Evolutionary conservation across 1,140 invertebrate species (phyloP), one percentile per base, ranked within the genome.

Genomic region (Zophobas atratus): DNA sequence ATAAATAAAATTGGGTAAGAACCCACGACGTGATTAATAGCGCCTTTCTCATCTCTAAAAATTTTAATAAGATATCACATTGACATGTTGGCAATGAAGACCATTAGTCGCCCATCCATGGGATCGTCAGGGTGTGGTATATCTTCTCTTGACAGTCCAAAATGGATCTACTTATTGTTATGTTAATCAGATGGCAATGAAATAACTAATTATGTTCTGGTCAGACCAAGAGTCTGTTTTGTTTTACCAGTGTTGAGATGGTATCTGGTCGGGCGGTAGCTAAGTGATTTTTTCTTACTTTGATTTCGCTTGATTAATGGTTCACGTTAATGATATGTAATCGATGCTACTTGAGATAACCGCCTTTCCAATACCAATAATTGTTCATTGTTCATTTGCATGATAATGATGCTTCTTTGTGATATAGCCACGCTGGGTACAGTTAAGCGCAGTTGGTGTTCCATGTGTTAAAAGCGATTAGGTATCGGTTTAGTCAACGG

Each of bases 161-260:
- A 77, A 77, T 77, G 63, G 63, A 77, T 77, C 75, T 71, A 70
- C 67, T 63, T 77, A 77, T 77, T 77, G 63, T 77, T 77, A 77
- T 77, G 75, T 71, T 77, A 77, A 77, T 77, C 75, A 77, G 75
- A 77, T 77, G 67, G 63, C 56, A 77, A 77, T 77, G 60, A 75
- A 76, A 76, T 76, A 76, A 76, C 74, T 76, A 76, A 77, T 77
- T 70, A 77, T 77, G 48, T 71, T 77, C 39, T 55, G 63, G 48
- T 77, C 55, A 55, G 51, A 63, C 57, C 6, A 32, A 63, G 67
- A 60, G 63, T 56, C 38, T 77, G 53, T 63, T 77, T 77, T 77
- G 75, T 77, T 71, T 77, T 77, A 77, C 63, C 63, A 70, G 33
- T 77, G 75, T 77, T 77, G 67, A 77, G 75, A 77, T 77, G 33